Evolutionary conservation across 1,140 invertebrate genomes (phyloP).

Genomic region (Onthophagus taurus): DNA sequence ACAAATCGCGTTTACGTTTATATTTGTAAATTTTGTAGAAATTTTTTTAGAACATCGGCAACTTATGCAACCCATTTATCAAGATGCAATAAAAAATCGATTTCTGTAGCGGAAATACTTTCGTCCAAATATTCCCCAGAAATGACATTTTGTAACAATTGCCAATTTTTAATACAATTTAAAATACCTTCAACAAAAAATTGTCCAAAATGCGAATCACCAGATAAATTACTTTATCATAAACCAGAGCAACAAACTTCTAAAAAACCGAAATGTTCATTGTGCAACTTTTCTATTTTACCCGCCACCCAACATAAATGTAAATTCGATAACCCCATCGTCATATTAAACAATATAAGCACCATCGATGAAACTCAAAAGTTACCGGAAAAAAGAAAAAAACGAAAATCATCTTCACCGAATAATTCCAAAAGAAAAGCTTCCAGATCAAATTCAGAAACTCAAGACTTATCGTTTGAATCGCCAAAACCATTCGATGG

Average conservation of each 20-base stretch:
- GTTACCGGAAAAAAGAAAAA: constrained; percentile 19
- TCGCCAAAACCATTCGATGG: constrained; percentile 34
- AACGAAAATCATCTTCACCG: constrained; percentile 14
- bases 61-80: constrained; percentile 25
- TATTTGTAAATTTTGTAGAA: constrained; percentile 29
- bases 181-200: background rate
- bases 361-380: background rate
- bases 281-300: no score
- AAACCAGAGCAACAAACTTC: no score
- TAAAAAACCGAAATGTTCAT: no score
- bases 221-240: no score
- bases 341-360: constrained; percentile 3
- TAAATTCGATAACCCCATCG: constrained; percentile 12
- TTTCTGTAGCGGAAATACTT: constrained; percentile 1
- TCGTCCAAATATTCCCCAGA: background rate
- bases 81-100: constrained; percentile 11
- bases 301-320: constrained; percentile 12
- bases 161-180: constrained; percentile 1
- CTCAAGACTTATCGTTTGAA: constrained; percentile 19
- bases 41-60: constrained; percentile 26
- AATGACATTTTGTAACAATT: background rate
- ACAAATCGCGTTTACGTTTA: constrained; percentile 29
- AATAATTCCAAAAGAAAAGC: constrained; percentile 14
- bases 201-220: constrained; percentile 11
- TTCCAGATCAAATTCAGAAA: background rate